Percentiles rank a stretch among this genome's conserved stretches.
Evolutionary conservation across 1,140 invertebrate genomes (phyloP).

Genomic region (Pachypsylla venusta): DNA sequence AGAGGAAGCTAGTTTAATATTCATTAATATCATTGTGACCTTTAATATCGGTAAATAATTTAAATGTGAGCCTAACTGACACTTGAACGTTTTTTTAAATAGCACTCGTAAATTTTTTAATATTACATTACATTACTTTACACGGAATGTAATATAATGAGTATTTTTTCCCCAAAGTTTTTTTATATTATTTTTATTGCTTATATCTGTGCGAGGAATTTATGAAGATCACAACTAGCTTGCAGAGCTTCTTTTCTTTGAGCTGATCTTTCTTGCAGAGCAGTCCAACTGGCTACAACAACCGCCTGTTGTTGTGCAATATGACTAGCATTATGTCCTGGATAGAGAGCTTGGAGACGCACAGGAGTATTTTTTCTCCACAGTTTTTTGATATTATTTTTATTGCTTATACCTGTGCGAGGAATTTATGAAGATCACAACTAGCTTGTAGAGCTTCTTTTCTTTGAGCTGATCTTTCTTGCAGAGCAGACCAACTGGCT

Average conservation of each 20-base stretch:
- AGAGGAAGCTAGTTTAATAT: no score
- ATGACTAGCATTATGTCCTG: slow-evolving; percentile 79
- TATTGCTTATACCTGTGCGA: slow-evolving; percentile 49
- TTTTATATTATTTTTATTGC: no score
- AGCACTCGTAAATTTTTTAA: no score
- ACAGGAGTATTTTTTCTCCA: no score
- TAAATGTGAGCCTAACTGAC: no score
- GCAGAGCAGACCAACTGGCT: slow-evolving; percentile 73
- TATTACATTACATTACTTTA: no score
- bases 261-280: slow-evolving; percentile 64
- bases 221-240: slow-evolving; percentile 76
- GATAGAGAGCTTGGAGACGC: slow-evolving; percentile 73
- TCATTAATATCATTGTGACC: no score
- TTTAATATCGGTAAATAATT: no score
- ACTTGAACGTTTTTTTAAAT: no score
- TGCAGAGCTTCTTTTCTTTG: slow-evolving; percentile 63
- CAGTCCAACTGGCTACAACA: slow-evolving; percentile 74
- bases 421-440: slow-evolving; percentile 77
- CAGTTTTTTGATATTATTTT: no score
- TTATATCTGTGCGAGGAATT: slow-evolving; percentile 66
- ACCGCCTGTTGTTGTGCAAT: slow-evolving; percentile 66
- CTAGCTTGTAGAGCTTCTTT: slow-evolving; percentile 70
- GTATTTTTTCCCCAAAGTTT: no score
- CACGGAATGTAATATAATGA: no score
- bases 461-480: slow-evolving; percentile 60